phyloP scores from a whole-genome alignment of 2,797 vertebrate species.

The Sebastes flavidus region DNA sequence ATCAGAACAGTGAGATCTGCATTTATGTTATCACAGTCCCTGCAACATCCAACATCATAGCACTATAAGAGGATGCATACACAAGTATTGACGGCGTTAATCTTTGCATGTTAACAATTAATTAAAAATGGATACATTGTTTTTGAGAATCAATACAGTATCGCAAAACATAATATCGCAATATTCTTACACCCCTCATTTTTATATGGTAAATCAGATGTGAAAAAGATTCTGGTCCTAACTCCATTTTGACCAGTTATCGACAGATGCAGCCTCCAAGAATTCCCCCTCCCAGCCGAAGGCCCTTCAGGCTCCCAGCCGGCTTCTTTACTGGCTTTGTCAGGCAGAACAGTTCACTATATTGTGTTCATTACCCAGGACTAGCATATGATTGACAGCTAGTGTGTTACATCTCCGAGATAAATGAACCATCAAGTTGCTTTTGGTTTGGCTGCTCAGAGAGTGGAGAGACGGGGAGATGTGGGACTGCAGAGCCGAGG shows the following conservation, averaged over 20 bases:
- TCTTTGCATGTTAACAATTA: too few relatives aligned
- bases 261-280: background rate
- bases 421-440: conserved; percentile 5
- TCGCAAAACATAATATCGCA: too few relatives aligned
- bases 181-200: too few relatives aligned
- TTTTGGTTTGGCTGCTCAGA: background rate
- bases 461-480: background rate
- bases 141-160: too few relatives aligned
- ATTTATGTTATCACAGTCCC: too few relatives aligned
- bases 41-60: too few relatives aligned
- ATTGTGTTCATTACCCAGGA: background rate
- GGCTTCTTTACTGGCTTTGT: background rate
- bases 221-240: background rate
- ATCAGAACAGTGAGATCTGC: too few relatives aligned
- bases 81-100: accelerated
- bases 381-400: background rate
- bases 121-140: too few relatives aligned
- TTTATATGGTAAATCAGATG: background rate
- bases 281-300: background rate
- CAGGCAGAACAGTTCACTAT: background rate
- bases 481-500: background rate
- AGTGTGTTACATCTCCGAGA: background rate
- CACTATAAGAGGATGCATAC: too few relatives aligned
- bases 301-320: background rate
- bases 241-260: background rate